Percentiles rank a stretch among this genome's conserved stretches.
phyloP scores from a whole-genome alignment of 2,113 vertebrate species.

The Chaetops frenatus region DNA sequence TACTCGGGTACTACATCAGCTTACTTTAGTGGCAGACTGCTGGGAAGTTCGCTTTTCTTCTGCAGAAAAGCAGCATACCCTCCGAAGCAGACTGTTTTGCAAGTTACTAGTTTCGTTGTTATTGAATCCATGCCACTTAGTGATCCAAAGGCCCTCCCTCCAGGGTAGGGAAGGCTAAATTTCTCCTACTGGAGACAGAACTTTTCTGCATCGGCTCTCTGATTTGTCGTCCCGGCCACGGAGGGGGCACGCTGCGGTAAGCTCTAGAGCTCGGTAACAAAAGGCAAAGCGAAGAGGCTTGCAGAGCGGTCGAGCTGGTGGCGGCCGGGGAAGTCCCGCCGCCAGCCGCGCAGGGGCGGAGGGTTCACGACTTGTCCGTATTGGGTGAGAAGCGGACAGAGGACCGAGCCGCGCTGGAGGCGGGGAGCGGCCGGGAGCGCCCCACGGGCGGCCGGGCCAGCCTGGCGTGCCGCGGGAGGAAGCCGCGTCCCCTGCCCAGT shows the following conservation, averaged over 20 bases:
- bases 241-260: background rate
- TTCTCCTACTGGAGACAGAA: background rate
- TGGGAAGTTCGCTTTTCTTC: background rate
- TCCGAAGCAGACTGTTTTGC: background rate
- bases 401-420: background rate
- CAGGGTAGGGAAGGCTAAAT: background rate
- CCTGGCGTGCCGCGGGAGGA: background rate
- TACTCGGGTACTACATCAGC: background rate
- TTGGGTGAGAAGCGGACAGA: background rate
- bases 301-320: background rate
- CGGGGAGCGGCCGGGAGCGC: background rate
- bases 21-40: background rate
- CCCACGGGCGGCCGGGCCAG: slow-evolving; percentile 9
- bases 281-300: background rate
- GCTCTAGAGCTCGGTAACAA: background rate
- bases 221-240: background rate
- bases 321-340: background rate
- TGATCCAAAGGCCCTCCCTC: slow-evolving; percentile 54
- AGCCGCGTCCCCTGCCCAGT: background rate
- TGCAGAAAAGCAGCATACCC: background rate
- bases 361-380: background rate
- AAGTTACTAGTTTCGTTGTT: background rate
- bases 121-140: background rate
- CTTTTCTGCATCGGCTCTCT: background rate
- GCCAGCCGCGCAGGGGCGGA: background rate